These are phyloP conservation scores for Hyla sarda DNA, from an alignment of 2,113 vertebrate species.

Conservation along the genomic window DNA sequence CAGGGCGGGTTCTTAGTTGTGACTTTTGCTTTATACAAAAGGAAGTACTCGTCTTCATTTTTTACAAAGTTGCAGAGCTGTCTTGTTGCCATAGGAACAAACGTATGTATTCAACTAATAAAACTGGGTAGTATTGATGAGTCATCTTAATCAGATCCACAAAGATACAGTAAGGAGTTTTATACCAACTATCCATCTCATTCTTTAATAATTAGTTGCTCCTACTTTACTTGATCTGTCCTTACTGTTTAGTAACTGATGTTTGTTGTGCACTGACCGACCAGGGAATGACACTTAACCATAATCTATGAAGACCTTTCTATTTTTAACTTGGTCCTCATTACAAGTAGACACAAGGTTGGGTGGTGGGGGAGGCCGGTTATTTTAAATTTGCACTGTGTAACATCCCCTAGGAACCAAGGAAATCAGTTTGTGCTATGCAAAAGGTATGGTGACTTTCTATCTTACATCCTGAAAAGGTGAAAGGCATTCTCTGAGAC, in stretches of 20 bases:
- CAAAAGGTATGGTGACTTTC: not conserved
- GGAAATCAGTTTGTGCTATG: not conserved
- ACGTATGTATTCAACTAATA: conserved; percentile 22
- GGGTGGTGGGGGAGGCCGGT: not conserved
- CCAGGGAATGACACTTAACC: not conserved
- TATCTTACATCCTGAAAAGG: not conserved
- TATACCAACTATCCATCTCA: not conserved
- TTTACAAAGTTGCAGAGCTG: not conserved
- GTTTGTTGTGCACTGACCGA: not conserved
- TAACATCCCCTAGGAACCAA: conserved; percentile 38
- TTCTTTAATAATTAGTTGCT: not conserved
- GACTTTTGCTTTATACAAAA: not conserved
- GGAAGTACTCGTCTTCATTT: not conserved
- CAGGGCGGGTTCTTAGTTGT: not conserved
- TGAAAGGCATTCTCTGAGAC: not conserved
- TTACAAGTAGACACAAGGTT: not conserved
- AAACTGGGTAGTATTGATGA: too few relatives aligned
- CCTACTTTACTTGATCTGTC: not conserved
- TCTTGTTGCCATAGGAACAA: not conserved
- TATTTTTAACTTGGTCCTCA: not conserved
- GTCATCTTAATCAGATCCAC: not conserved
- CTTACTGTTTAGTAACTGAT: not conserved
- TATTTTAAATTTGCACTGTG: conserved; percentile 17
- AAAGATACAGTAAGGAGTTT: not conserved
- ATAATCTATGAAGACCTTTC: too few relatives aligned